Evolutionary conservation across 2,888 invertebrate species (phyloP).

Genomic region (Heliconius hortense): DNA sequence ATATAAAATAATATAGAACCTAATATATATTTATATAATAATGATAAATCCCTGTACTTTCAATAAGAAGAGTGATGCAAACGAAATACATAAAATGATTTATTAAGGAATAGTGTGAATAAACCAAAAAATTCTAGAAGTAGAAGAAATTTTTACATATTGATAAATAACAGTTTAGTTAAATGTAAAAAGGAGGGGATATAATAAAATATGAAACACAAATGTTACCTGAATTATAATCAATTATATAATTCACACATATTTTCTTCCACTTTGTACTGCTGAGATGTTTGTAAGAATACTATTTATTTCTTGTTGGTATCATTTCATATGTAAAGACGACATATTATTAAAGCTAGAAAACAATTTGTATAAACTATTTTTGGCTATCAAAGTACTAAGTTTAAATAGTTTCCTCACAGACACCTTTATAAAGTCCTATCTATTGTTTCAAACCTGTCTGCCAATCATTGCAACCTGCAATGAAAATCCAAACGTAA

Average conservation of each 20-base stretch:
- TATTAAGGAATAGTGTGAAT: conserved; percentile 42
- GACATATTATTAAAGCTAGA: conserved; percentile 24
- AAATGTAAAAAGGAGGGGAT: conserved; percentile 14
- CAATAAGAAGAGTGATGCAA: conserved; percentile 41
- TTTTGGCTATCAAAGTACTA: conserved; percentile 32
- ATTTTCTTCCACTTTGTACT: conserved; percentile 64
- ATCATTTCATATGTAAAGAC: conserved; percentile 3
- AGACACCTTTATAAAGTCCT: conserved; percentile 41
- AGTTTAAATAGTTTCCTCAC: conserved; percentile 43
- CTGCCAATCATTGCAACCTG: conserved; percentile 45
- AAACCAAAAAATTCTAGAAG: conserved; percentile 38
- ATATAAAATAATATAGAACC: not conserved
- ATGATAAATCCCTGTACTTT: conserved; percentile 21
- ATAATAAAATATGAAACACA: conserved; percentile 27
- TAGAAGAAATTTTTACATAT: conserved; percentile 40
- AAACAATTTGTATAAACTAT: conserved; percentile 25
- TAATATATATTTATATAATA: conserved; percentile 9
- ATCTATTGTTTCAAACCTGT: conserved; percentile 45
- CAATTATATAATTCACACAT: conserved; percentile 36
- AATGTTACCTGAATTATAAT: conserved; percentile 27
- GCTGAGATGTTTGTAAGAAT: conserved; percentile 57
- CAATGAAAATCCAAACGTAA: conserved; percentile 46
- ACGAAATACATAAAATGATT: conserved; percentile 23
- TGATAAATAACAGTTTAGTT: conserved; percentile 28
- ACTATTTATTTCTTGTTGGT: conserved; percentile 37